Conservation (phyloP, 2,797 vertebrate species). For the Clamator glandarius region DNA sequence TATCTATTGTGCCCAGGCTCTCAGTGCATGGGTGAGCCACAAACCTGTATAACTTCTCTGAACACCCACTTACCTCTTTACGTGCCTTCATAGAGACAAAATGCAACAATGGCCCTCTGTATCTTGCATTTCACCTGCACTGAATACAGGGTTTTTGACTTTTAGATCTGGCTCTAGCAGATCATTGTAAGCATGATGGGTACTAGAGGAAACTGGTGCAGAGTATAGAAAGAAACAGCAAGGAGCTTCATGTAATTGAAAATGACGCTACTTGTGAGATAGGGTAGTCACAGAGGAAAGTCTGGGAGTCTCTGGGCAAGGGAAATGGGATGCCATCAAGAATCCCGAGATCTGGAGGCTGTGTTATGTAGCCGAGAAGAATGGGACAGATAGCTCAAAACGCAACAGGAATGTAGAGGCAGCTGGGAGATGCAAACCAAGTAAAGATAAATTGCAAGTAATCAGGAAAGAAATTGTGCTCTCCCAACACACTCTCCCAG, state of each 20-base stretch:
- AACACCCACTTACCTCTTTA: neutral
- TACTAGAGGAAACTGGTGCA: neutral
- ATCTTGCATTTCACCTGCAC: neutral
- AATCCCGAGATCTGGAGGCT: neutral
- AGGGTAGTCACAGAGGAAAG: neutral
- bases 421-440: neutral
- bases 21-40: neutral
- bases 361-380: neutral
- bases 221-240: neutral
- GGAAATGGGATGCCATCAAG: neutral
- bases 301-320: neutral
- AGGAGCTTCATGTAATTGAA: neutral
- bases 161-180: neutral
- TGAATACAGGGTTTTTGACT: neutral
- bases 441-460: neutral
- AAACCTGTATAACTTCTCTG: neutral
- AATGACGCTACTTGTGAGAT: neutral
- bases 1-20: neutral
- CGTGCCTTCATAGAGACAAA: neutral
- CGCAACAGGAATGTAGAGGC: neutral
- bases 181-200: neutral
- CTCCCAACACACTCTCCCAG: neutral
- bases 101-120: neutral
- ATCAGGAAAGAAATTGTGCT: neutral
- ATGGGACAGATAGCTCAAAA: neutral